Base-by-base conservation (phyloP, 1,140 invertebrate genomes). In the Diprion similis region DNA sequence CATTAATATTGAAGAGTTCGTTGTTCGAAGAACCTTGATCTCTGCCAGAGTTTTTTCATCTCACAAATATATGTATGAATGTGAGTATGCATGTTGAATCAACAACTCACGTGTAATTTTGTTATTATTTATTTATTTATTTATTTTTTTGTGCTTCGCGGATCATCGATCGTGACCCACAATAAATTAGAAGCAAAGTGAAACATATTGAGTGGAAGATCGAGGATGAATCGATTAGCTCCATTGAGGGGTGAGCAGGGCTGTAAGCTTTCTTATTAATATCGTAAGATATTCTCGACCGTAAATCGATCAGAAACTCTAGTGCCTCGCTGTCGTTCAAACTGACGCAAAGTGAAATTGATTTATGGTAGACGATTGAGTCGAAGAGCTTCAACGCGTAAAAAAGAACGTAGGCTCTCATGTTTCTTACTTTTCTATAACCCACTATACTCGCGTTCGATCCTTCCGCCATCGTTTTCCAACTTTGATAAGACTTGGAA, bases 321-420 rank as follows among this genome's bases (percentile, higher is more conserved):
- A 13, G 11, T 15, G 51, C 51, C 51, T 15, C 51, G 51, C 51
- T 59, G 51, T 59, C 51, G 11, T 17, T 59, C 51, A 59, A 59
- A 59, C 51, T 59, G 51, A 59, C 51, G 51, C n/a, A 59, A 59
- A 59, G 51, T 59, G 51, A 59, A 59, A 59, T 59, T 59, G 51
- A 59, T 59, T 59, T 59, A 59, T 59, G 51, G n/a, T 17, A 13
- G 11, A 37, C 24, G 24, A 37, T 37, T 37, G 24, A 37, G 24
- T 37, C 24, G 24, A 37, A 37, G 24, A 37, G 24, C 24, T 37
- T 37, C 24, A n/a, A 37, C 24, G 24, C 24, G 24, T 6, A 37
- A 37, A 37, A 6, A 37, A 37, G 24, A 37, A 6, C 24, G 24
- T 37, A 37, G 24, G 24, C 24, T 37, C 24, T 37, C 24, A 37